Base-by-base conservation (phyloP, 2,113 vertebrate species). In the Dipodomys spectabilis region DNA sequence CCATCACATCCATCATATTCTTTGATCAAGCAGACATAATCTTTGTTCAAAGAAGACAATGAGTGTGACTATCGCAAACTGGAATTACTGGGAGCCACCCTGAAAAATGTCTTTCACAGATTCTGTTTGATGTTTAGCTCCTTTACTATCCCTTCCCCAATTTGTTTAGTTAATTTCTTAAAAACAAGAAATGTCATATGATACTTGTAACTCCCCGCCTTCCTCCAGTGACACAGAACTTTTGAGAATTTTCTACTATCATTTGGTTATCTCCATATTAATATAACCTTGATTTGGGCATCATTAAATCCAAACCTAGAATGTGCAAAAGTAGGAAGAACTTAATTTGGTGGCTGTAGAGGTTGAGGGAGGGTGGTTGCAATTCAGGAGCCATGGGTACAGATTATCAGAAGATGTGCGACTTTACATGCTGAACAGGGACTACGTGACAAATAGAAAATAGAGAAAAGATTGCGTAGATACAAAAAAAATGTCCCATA, bases 381-480 rank as follows among this genome's bases (percentile, higher is more conserved):
- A 60, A 27, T 32, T 32, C 25, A 53, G n/a, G 15, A 78, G 30
- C 16, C 35, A 64, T n/a, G 15, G 28, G 23, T 35, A 11, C 62
- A 32, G n/a, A 81, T 64, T 25, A 18, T 32, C 27, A 20, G 6
- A 39, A 68, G 67, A 60, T 28, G 11, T 71, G 22, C 35, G 28
- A 84, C 13, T 20, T 78, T 64, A 20, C 27, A 49, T 12, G 20
- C n/a, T 44, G 28, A 20, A n/a, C 15, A 23, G 32, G n/a, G 25
- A 25, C n/a, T 87, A 82, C 6, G 10, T 93, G 91, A 93, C 68
- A 13, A 64, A 39, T n/a, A 49, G 60, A 53, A 87, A 27, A 45
- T 57, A 67, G 67, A 67, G 67, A 57, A 71, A 78, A 69, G 69
- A 74, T 82, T 82, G 77, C 62, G 44, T 81, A 87, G 87, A 81